Percentiles rank a stretch among this genome's conserved stretches.
phyloP scores from a whole-genome alignment of 2,888 invertebrate species.

The Tenthredo mesomela region DNA sequence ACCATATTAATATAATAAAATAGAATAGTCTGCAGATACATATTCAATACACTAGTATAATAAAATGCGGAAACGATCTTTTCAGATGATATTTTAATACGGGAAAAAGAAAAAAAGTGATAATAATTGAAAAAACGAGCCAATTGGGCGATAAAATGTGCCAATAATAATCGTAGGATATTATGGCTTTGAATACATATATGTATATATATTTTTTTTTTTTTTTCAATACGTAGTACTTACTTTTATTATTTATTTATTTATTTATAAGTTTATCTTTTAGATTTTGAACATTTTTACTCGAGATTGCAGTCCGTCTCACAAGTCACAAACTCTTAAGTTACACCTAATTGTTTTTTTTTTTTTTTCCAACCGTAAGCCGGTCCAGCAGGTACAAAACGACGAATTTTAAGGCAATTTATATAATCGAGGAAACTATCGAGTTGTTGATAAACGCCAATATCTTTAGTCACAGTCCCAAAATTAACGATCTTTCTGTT shows the following conservation, averaged over 20 bases:
- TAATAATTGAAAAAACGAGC: not conserved
- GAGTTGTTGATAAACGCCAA: not conserved
- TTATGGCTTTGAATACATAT: no score
- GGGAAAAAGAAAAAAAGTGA: no score
- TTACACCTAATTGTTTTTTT: not conserved
- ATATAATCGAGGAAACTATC: not conserved
- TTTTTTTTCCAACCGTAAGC: not conserved
- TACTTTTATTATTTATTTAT: not conserved
- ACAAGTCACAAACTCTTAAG: not conserved
- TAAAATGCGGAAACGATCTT: not conserved
- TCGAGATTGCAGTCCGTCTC: not conserved
- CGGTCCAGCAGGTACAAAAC: not conserved
- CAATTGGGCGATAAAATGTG: not conserved
- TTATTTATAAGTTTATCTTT: not conserved
- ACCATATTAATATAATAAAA: no score
- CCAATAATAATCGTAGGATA: not conserved
- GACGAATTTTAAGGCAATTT: slow-evolving; percentile 1
- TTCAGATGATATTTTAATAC: no score
- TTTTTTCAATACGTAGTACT: not conserved
- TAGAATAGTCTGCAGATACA: no score
- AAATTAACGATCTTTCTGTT: not conserved
- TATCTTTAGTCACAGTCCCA: not conserved
- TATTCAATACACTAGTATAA: no score
- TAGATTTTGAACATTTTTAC: not conserved
- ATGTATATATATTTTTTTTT: no score